Evolutionary conservation across 2,113 vertebrate species (phyloP).

Genomic region (Mus spicilegus): DNA sequence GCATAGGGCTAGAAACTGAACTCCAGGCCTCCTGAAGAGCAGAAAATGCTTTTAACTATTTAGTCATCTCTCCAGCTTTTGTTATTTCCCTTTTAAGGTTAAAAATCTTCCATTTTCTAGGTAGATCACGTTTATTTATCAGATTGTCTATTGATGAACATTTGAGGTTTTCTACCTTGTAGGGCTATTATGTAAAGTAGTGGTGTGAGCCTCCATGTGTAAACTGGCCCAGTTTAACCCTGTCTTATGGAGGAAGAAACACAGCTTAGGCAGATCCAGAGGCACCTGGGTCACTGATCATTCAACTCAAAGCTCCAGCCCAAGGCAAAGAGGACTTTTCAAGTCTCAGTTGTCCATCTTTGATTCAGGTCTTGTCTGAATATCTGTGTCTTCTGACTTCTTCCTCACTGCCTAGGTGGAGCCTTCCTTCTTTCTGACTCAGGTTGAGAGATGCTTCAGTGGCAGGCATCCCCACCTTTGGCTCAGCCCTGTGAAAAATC

Average conservation of each 20-base stretch:
- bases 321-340: background rate
- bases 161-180: background rate
- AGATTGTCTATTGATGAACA: background rate
- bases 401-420: no score
- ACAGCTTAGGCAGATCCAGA: background rate
- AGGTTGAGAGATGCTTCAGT: no score
- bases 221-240: background rate
- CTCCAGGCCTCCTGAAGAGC: background rate
- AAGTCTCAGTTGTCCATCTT: background rate
- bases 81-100: background rate
- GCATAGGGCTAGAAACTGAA: background rate
- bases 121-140: background rate
- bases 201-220: fast-evolving
- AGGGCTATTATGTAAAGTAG: background rate
- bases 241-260: background rate
- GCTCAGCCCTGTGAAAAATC: background rate
- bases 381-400: background rate
- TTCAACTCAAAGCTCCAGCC: background rate
- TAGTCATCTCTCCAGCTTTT: background rate
- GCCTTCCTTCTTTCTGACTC: no score
- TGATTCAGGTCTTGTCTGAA: background rate
- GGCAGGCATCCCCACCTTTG: no score
- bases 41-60: no score
- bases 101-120: background rate
- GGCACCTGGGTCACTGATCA: no score